Evolutionary conservation across 2,797 vertebrate species (phyloP), one percentile per base, ranked within the genome.

Genomic region (Poecilia gillii): DNA sequence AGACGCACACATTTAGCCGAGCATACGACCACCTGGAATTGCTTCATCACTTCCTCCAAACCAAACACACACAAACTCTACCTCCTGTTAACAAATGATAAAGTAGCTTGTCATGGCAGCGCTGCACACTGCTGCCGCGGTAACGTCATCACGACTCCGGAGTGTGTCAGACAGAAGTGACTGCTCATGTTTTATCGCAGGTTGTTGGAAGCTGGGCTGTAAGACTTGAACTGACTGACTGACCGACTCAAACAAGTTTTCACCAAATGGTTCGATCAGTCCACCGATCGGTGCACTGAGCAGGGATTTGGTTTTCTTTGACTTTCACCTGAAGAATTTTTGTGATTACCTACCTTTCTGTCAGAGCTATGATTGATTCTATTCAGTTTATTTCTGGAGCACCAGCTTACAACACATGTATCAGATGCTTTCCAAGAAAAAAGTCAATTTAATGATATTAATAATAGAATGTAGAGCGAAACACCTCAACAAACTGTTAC

Each of bases 61-160:
- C 49, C 57, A 55, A 73, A 77, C 79, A 74, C 62, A 41, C 80
- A 74, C 84, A 81, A 66, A 71, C 79, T 74, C 75, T 94, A 94
- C 84, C 95, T 94, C 94, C 90, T 93, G 92, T 92, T 94, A 90
- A 84, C 90, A 92, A 90, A 92, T 96, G 95, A 97, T 93, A 85
- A 93, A 95, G 82, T 88, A 94, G 90, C 81, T 79, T 90, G 91
- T 92, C 91, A 90, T 47, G 2, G 76, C 46, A 39, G 83, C 23
- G 57, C 86, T 82, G 83, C 62, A 83, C 86, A 82, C 86, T 72
- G 82, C 88, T 81, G 83, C 85, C 6, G 81, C 75, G 25, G 84
- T 46, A 83, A 86, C 83, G 78, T 85, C 89, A 87, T 45, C 23
- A 86, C 76, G 59, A 68, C 88, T 83, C 90, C 90, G 91, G 81